These are phyloP conservation scores for Tachystola acroxantha DNA, from an alignment of 2,888 invertebrate genomes.

Conservation along the genomic window DNA sequence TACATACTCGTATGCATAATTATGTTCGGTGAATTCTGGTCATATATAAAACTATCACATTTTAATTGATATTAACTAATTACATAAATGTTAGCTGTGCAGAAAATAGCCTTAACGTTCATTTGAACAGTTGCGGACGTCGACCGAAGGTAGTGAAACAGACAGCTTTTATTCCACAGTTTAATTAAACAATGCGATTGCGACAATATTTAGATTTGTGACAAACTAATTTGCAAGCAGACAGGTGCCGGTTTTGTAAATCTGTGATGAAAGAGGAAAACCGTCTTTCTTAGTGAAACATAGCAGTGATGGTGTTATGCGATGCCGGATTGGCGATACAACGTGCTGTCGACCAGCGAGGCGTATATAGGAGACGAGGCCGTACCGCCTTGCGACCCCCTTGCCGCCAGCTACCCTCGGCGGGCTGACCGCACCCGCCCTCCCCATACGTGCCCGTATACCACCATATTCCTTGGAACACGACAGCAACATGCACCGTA, in stretches of 20 bases:
- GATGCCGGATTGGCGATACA: slow-evolving; percentile 77
- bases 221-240: slow-evolving; percentile 15
- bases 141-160: slow-evolving; percentile 37
- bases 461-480: slow-evolving; percentile 62
- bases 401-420: slow-evolving; percentile 70
- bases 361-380: slow-evolving; percentile 61
- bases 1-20: too few species aligned
- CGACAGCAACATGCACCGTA: slow-evolving; percentile 49
- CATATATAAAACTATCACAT: too few species aligned
- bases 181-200: slow-evolving; percentile 32
- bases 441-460: slow-evolving; percentile 67
- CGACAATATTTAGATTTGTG: slow-evolving; percentile 30
- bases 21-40: too few species aligned
- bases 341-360: slow-evolving; percentile 74
- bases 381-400: slow-evolving; percentile 49
- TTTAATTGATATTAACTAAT: too few species aligned
- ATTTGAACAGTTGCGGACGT: slow-evolving; percentile 50
- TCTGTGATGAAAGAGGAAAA: slow-evolving; percentile 27
- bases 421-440: slow-evolving; percentile 72
- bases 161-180: slow-evolving; percentile 26
- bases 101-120: slow-evolving; percentile 14
- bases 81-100: not conserved
- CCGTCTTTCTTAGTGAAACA: slow-evolving; percentile 26
- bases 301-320: slow-evolving; percentile 62
- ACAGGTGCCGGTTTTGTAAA: slow-evolving; percentile 13